phyloP scores from a whole-genome alignment of 2,113 vertebrate genomes.

The Cyphomyrus discorhynchus region DNA sequence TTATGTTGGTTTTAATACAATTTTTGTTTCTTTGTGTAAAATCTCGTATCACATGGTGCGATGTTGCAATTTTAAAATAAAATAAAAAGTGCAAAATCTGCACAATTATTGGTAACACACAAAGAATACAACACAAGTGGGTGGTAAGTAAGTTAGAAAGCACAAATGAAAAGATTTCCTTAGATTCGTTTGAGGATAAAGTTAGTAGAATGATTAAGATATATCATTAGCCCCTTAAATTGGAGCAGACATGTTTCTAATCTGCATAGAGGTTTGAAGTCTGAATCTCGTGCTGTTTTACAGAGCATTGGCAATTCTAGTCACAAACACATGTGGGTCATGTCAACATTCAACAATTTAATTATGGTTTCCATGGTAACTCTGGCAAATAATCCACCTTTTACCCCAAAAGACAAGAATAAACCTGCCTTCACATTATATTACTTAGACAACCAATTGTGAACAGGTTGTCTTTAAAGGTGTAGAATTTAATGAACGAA shows the following conservation, averaged over 20 bases:
- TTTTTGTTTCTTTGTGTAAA: not conserved
- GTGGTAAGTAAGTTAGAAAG: not conserved
- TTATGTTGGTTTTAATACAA: not conserved
- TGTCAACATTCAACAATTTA: slow-evolving; percentile 13
- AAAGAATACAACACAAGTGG: not conserved
- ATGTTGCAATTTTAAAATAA: not conserved
- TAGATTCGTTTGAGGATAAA: not conserved
- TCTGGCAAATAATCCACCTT: not conserved
- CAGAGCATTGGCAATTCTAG: not conserved
- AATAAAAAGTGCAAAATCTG: not conserved
- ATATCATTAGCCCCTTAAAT: not conserved
- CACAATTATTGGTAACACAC: not conserved
- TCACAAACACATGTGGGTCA: not conserved
- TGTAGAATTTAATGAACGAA: not conserved
- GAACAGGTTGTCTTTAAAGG: not conserved
- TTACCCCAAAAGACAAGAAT: not conserved
- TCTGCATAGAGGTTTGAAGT: not conserved
- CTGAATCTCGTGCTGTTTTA: not conserved
- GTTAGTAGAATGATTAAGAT: not conserved
- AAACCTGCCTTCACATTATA: not conserved
- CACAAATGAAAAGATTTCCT: not conserved
- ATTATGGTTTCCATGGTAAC: slow-evolving; percentile 14
- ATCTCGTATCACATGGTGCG: not conserved
- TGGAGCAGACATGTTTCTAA: not conserved
- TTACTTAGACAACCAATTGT: not conserved